phyloP scores from a whole-genome alignment of 2,797 vertebrate species.

The Kryptopterus vitreolus region DNA sequence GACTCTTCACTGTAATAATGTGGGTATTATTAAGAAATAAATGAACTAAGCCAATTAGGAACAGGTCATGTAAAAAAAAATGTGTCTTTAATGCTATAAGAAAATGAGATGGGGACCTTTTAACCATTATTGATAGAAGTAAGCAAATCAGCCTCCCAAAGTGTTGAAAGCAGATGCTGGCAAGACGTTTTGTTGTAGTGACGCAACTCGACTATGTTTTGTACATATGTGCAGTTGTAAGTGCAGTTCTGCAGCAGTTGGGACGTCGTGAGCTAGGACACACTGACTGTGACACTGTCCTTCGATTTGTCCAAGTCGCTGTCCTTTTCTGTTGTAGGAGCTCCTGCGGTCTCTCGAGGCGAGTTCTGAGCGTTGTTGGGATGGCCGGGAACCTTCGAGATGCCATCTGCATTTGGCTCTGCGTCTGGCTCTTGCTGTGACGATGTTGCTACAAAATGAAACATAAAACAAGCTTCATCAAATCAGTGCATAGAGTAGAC shows the following conservation, averaged over 20 bases:
- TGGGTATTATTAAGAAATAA: not conserved
- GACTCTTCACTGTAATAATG: not conserved
- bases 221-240: slow-evolving; percentile 63
- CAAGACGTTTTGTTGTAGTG: slow-evolving; percentile 57
- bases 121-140: slow-evolving; percentile 27
- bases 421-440: slow-evolving; percentile 92
- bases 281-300: slow-evolving; percentile 83
- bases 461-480: not conserved
- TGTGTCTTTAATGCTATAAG: slow-evolving; percentile 14
- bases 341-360: slow-evolving; percentile 75
- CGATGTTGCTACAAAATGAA: slow-evolving; percentile 79
- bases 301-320: slow-evolving; percentile 81
- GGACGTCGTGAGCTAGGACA: slow-evolving; percentile 66
- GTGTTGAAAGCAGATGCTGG: slow-evolving; percentile 45
- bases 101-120: slow-evolving; percentile 14
- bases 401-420: slow-evolving; percentile 79
- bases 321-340: slow-evolving; percentile 83
- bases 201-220: slow-evolving; percentile 61
- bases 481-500: no score
- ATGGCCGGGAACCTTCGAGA: slow-evolving; percentile 82
- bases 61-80: not conserved
- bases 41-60: not conserved
- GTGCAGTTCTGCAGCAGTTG: slow-evolving; percentile 50
- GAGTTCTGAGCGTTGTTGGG: slow-evolving; percentile 72
- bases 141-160: slow-evolving; percentile 33